Base-by-base conservation (phyloP, 2,888 invertebrate species). In the Gandaritis pyraliata region DNA sequence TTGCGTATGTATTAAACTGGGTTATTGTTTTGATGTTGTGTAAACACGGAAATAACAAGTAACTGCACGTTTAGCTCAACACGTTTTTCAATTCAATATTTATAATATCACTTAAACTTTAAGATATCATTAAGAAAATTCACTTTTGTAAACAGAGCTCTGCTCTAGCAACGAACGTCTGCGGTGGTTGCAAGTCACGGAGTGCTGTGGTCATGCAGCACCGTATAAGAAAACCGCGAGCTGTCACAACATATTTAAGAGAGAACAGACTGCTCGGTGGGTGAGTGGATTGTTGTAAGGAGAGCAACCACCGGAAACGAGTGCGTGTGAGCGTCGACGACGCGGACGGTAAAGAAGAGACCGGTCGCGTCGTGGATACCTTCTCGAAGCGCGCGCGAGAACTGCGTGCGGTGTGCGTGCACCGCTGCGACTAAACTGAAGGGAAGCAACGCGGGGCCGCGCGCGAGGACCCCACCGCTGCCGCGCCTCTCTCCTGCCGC, bases 321-420 rank as follows among this genome's bases (percentile, higher is more conserved):
- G 77, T 85, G 85, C 84, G 85, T 78, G 81, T 72, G 72, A 70
- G 58, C 72, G 73, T 72, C 74, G 64, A 39, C 46, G 70, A 73
- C 74, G 72, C 69, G 69, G 68, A 23, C 74, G 71, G 69, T 60
- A 65, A 5, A 23, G 23, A 23, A 23, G 68, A 58, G 68, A 70
- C 71, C 75, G 72, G 73, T 75, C 74, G 73, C 70, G 74, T 67
- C 78, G 81, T 77, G 87, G 82, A 82, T 90, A 91, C 91, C 92
- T 91, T 90, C 88, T 90, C 88, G 88, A 84, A 77, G 81, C 86
- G 90, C 89, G 90, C 90, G 90, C 91, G 91, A 90, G 91, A 90
- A 90, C 91, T 92, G 92, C 92, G 92, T 91, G 88, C 91, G 91
- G 92, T 81, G 92, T 90, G 91, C 91, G 92, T 92, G 91, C 92